A percentile compares a stretch with the other conserved stretches of the same genome.
Conservation (phyloP, 2,797 vertebrate genomes). For the Anguilla obscura region DNA sequence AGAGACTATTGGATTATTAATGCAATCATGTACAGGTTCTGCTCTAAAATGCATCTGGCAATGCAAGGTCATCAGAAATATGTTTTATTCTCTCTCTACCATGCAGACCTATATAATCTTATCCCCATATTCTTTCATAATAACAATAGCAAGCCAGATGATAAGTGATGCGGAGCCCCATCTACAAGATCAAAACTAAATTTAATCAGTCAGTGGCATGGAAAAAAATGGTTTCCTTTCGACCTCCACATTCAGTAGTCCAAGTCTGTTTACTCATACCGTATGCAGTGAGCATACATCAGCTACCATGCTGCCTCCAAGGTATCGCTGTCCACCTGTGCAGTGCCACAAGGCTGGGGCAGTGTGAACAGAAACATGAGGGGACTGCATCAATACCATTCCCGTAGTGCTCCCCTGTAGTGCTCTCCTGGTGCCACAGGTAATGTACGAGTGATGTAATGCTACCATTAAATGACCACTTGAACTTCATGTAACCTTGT, state of each 20-base stretch:
- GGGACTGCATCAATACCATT: background rate
- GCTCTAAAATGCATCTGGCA: constrained; percentile 52
- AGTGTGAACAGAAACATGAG: background rate
- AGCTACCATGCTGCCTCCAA: background rate
- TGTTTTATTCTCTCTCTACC: constrained; percentile 55
- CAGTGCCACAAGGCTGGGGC: background rate
- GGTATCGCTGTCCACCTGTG: background rate
- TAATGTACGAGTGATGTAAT: background rate
- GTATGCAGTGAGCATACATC: constrained; percentile 16
- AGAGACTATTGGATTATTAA: constrained; percentile 63
- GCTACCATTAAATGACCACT: constrained; percentile 13
- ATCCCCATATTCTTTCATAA: constrained; percentile 44
- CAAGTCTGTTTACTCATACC: constrained; percentile 32
- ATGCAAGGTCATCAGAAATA: constrained; percentile 64
- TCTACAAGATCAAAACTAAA: constrained; percentile 71
- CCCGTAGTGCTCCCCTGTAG: background rate
- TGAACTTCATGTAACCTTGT: background rate
- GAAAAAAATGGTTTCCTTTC: constrained; percentile 49
- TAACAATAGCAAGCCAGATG: constrained; percentile 64
- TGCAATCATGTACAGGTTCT: constrained; percentile 48
- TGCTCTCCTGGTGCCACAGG: constrained; percentile 52
- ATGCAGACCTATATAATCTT: constrained; percentile 42
- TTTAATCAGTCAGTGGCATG: constrained; percentile 65
- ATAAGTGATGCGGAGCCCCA: constrained; percentile 59
- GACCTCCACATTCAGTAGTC: constrained; percentile 60